These are phyloP conservation scores for Menidia menidia DNA, from an alignment of 2,797 vertebrate species.

Conservation along the genomic window DNA sequence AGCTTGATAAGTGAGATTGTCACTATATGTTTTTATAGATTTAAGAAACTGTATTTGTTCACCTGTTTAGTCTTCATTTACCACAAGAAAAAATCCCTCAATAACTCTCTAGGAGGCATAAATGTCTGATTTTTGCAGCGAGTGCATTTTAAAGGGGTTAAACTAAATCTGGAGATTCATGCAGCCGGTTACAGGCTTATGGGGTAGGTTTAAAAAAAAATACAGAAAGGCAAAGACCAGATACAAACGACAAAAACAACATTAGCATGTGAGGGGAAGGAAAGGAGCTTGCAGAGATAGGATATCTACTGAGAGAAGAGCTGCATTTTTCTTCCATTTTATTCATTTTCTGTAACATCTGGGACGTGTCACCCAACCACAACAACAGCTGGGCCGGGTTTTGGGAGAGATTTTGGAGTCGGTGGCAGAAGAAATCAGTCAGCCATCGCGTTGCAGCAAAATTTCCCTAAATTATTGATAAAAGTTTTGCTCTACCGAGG, in stretches of 20 bases:
- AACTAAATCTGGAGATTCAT: too few relatives aligned
- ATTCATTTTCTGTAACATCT: background rate
- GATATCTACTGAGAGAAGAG: too few relatives aligned
- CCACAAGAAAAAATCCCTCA: too few relatives aligned
- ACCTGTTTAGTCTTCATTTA: too few relatives aligned
- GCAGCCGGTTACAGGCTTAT: too few relatives aligned
- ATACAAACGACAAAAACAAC: background rate
- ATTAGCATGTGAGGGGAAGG: slow-evolving; percentile 1
- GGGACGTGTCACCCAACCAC: background rate
- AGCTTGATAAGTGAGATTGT: too few relatives aligned
- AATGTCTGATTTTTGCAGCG: too few relatives aligned
- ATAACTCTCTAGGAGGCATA: too few relatives aligned
- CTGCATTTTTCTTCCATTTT: background rate
- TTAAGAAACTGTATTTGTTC: too few relatives aligned
- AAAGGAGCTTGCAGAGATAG: background rate
- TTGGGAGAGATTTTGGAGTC: slow-evolving; percentile 8
- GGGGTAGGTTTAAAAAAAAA: background rate
- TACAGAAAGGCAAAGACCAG: slow-evolving; percentile 1
- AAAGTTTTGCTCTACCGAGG: background rate
- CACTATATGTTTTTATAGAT: too few relatives aligned
- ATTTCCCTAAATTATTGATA: background rate
- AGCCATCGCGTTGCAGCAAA: background rate
- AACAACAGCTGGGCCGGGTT: slow-evolving; percentile 1
- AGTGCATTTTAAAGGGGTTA: too few relatives aligned
- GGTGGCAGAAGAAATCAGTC: background rate